phyloP scores from a whole-genome alignment of 2,797 vertebrate species.

The Acridotheres tristis region DNA sequence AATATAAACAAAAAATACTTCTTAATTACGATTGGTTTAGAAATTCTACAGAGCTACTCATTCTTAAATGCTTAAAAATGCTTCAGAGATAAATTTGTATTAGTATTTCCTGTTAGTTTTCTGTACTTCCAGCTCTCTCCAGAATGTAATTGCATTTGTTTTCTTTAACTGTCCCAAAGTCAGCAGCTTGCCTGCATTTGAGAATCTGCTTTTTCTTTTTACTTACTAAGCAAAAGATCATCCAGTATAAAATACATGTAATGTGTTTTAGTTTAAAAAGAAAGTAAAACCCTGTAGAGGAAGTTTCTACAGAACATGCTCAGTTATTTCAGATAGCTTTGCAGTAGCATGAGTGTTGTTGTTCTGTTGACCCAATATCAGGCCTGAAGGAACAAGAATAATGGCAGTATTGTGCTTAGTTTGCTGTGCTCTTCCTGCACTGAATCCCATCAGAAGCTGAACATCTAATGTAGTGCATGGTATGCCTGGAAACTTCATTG shows the following conservation, averaged over 20 bases:
- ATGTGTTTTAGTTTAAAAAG: not conserved
- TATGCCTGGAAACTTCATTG: not conserved
- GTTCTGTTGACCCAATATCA: conserved; percentile 64
- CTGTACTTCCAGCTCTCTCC: not conserved
- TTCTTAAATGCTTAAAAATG: not conserved
- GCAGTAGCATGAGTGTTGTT: not conserved
- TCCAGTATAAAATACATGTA: not conserved
- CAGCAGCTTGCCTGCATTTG: not conserved
- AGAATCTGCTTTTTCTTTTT: not conserved
- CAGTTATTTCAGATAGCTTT: not conserved
- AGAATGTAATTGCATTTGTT: not conserved
- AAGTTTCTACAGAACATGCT: not conserved
- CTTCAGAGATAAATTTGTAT: not conserved
- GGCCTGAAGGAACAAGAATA: conserved; percentile 49
- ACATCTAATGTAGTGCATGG: not conserved
- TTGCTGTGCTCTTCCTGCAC: not conserved
- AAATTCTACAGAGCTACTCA: not conserved
- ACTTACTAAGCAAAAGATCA: not conserved
- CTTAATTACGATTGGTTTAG: not conserved
- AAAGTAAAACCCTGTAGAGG: not conserved
- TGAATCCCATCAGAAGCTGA: conserved; percentile 3
- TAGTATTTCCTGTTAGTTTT: conserved; percentile 8
- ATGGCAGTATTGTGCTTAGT: conserved; percentile 53
- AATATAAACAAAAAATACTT: not conserved
- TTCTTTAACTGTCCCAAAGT: not conserved